Percentiles rank a stretch among this genome's conserved stretches.
phyloP scores from a whole-genome alignment of 2,888 invertebrate species.

The Nemurella pictetii region DNA sequence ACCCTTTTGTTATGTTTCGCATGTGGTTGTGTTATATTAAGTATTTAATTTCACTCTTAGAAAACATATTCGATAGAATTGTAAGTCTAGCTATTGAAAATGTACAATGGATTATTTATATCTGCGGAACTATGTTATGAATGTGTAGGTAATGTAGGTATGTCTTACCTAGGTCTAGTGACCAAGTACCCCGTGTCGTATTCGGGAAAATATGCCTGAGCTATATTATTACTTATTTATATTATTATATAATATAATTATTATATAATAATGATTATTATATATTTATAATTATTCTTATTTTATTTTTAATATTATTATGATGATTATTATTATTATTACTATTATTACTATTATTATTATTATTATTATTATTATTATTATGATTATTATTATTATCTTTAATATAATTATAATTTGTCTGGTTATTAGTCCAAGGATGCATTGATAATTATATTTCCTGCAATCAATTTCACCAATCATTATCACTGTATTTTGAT shows the following conservation, averaged over 20 bases:
- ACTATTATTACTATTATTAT: conserved; percentile 18
- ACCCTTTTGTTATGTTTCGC: no score
- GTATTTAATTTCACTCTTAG: not conserved
- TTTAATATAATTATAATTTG: not conserved
- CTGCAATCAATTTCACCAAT: no score
- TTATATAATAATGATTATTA: conserved; percentile 4
- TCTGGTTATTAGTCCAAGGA: not conserved
- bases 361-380: conserved; percentile 24
- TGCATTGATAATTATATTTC: not conserved
- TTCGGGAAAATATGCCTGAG: not conserved
- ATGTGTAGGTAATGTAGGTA: not conserved
- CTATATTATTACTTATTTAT: not conserved
- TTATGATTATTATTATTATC: not conserved
- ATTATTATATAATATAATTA: not conserved
- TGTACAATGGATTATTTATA: not conserved
- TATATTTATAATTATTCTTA: not conserved
- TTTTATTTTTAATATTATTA: conserved; percentile 6
- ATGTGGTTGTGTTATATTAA: not conserved
- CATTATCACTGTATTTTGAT: conserved; percentile 17
- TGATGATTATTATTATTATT: conserved; percentile 18
- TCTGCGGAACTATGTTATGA: not conserved
- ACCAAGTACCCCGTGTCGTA: not conserved
- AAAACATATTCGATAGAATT: not conserved
- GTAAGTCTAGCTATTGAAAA: not conserved
- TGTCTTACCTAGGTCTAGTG: not conserved